Evolutionary conservation across 37 sponge, comb jelly and placozoan genomes (phyloP).

Genomic region (Halichondria panicea): DNA sequence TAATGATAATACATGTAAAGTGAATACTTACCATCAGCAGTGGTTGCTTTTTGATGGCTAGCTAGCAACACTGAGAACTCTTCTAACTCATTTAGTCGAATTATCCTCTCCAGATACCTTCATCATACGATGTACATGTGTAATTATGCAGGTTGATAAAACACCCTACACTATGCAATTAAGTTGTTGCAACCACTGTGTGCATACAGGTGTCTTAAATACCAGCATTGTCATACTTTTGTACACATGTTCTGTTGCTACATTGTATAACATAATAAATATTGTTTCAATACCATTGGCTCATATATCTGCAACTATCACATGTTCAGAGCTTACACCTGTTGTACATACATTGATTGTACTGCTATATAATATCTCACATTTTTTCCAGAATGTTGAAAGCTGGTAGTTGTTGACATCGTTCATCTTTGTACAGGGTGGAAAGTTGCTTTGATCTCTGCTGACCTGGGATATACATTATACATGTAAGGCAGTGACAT

Average conservation of each 20-base stretch:
- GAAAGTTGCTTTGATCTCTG: constrained; percentile 89
- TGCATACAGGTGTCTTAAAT: constrained; percentile 10
- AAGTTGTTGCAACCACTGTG: neutral
- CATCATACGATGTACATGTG: no score
- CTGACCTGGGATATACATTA: no score
- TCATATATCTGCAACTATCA: constrained; percentile 8
- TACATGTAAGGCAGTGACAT: no score
- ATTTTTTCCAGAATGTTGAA: constrained; percentile 86
- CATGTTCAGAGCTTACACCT: neutral
- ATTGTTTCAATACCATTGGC: constrained; percentile 7
- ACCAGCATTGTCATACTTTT: constrained; percentile 11
- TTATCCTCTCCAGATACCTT: constrained; percentile 89
- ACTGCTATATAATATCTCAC: constrained; percentile 19
- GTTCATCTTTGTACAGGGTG: constrained; percentile 90
- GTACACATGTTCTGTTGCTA: no score
- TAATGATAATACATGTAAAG: neutral
- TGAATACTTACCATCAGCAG: constrained; percentile 68
- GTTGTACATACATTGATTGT: neutral
- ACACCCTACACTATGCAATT: neutral
- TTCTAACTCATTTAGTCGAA: constrained; percentile 71
- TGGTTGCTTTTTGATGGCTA: constrained; percentile 87
- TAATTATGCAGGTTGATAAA: constrained; percentile 9
- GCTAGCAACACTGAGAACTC: constrained; percentile 80
- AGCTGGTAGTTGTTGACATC: constrained; percentile 82
- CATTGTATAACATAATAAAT: no score